Conservation (phyloP, 1,140 invertebrate genomes). For the Heliconius hewitsoni region DNA sequence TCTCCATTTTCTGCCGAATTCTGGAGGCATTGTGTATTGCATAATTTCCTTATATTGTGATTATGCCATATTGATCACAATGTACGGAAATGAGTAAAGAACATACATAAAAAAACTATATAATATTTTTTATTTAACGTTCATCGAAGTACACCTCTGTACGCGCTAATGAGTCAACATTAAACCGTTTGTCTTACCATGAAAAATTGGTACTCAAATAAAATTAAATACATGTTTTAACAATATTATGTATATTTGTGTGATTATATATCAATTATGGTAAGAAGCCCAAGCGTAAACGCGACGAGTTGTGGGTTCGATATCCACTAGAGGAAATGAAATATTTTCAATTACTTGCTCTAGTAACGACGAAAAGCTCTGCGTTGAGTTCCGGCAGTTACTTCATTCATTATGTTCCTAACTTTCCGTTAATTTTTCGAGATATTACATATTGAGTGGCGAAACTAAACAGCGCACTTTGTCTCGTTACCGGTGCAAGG, state of each 20-base stretch:
- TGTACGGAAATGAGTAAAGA: too few species aligned
- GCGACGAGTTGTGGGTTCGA: too few species aligned
- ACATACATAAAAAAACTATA: neutral
- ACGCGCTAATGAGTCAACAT: constrained; percentile 9
- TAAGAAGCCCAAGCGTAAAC: too few species aligned
- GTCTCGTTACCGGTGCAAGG: neutral
- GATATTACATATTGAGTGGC: neutral
- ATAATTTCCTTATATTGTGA: too few species aligned
- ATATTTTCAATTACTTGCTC: too few species aligned
- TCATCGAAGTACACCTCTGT: neutral
- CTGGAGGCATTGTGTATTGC: neutral
- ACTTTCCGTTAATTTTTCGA: too few species aligned
- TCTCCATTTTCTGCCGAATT: neutral
- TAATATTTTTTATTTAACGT: neutral
- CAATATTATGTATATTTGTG: neutral
- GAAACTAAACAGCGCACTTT: neutral
- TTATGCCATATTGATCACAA: too few species aligned
- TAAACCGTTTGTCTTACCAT: neutral
- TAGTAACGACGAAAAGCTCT: too few species aligned
- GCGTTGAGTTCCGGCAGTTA: too few species aligned
- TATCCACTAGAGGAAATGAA: too few species aligned
- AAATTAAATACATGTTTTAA: constrained; percentile 7
- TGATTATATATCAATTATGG: neutral
- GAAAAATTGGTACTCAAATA: neutral
- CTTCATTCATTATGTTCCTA: too few species aligned